phyloP scores from a whole-genome alignment of 1,140 invertebrate species.

The Drosophila repletoides region DNA sequence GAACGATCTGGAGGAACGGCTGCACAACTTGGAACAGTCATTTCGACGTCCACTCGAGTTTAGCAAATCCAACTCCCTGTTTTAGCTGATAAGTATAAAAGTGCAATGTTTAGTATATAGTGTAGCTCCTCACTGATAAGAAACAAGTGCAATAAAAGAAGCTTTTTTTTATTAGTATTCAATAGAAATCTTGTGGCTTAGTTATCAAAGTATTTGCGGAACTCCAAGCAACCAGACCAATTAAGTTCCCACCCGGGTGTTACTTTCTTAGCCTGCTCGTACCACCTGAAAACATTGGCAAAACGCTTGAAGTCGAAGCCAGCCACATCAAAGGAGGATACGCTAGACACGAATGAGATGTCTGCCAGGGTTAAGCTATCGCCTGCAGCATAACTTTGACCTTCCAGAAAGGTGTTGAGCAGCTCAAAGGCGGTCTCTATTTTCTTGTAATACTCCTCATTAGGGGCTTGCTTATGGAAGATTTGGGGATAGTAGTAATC shows the following conservation, averaged over 20 bases:
- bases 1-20: slow-evolving; percentile 77
- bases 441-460: slow-evolving; percentile 86
- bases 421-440: slow-evolving; percentile 85
- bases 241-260: slow-evolving; percentile 90
- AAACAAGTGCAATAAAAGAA: slow-evolving; percentile 67
- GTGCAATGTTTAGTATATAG: slow-evolving; percentile 55
- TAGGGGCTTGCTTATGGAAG: slow-evolving; percentile 84
- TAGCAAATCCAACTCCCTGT: slow-evolving; percentile 72
- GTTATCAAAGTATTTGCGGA: slow-evolving; percentile 57
- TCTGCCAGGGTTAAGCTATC: slow-evolving; percentile 89
- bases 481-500: slow-evolving; percentile 88
- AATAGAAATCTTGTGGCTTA: background rate
- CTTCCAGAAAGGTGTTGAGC: slow-evolving; percentile 86
- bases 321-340: slow-evolving; percentile 86
- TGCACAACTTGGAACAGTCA: slow-evolving; percentile 79
- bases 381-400: slow-evolving; percentile 86
- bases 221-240: slow-evolving; percentile 68
- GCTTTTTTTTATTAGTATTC: slow-evolving; percentile 26
- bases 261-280: slow-evolving; percentile 86
- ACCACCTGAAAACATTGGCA: slow-evolving; percentile 87
- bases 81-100: slow-evolving; percentile 54
- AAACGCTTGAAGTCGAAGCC: slow-evolving; percentile 86
- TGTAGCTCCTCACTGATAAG: slow-evolving; percentile 33
- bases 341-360: slow-evolving; percentile 84
- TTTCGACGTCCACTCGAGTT: slow-evolving; percentile 77